phyloP scores from a whole-genome alignment of 2,113 vertebrate species.

The Capreolus pygargus region DNA sequence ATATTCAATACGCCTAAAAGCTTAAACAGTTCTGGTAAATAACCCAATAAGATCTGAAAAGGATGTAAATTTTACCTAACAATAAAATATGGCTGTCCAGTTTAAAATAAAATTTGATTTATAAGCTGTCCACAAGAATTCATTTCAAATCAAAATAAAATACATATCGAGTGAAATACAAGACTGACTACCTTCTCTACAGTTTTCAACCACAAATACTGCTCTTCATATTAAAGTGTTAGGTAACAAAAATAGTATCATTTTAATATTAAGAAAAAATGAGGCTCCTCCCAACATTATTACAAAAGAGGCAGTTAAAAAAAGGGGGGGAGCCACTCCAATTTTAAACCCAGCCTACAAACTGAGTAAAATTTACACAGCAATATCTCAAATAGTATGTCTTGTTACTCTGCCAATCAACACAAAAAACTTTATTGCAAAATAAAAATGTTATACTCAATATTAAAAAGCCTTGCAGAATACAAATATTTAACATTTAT shows the following conservation, averaged over 20 bases:
- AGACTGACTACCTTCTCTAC: constrained; percentile 6
- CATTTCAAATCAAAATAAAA: constrained; percentile 27
- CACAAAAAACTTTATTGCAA: not conserved
- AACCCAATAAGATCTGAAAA: constrained; percentile 4
- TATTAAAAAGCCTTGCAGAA: not conserved
- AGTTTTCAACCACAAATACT: constrained; percentile 30
- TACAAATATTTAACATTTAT: not conserved
- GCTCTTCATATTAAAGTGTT: not conserved
- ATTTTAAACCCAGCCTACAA: constrained; percentile 30
- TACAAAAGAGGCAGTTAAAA: not conserved
- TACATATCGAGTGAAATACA: not conserved
- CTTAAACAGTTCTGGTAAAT: constrained; percentile 13
- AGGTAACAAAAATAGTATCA: constrained; percentile 13
- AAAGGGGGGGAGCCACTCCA: not conserved
- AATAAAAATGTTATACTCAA: constrained; percentile 14
- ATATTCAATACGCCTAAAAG: not conserved
- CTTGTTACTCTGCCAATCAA: constrained; percentile 1
- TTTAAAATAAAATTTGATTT: constrained; percentile 17
- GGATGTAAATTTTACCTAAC: constrained; percentile 18
- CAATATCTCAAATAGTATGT: constrained; percentile 4
- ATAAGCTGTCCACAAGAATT: not conserved
- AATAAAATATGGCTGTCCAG: constrained; percentile 6
- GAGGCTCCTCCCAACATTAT: not conserved
- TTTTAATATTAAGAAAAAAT: not conserved
- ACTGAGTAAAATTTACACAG: not conserved